Percentiles rank a stretch among this genome's conserved stretches.
Evolutionary conservation across 2,888 invertebrate species (phyloP).

Genomic region (Dicycla oo): DNA sequence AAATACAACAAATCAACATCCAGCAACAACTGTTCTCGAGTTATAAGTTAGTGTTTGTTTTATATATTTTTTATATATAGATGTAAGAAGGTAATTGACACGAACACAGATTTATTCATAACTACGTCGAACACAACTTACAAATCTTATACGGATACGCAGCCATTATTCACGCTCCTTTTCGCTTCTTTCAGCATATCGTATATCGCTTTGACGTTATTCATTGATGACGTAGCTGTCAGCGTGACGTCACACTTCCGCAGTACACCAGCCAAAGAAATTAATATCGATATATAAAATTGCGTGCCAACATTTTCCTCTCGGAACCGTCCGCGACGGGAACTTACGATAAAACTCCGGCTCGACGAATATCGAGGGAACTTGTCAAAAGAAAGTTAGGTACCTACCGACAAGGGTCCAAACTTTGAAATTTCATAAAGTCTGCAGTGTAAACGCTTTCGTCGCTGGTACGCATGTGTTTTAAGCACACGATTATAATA

Average conservation of each 20-base stretch:
- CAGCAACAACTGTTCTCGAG: no score
- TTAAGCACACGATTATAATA: slow-evolving; percentile 52
- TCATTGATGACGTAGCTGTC: slow-evolving; percentile 51
- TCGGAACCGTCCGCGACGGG: slow-evolving; percentile 30
- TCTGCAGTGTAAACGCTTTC: slow-evolving; percentile 68
- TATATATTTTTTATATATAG: no score
- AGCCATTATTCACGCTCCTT: slow-evolving; percentile 36
- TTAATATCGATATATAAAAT: slow-evolving; percentile 54
- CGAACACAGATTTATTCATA: background rate
- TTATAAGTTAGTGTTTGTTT: no score
- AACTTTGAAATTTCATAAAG: slow-evolving; percentile 72
- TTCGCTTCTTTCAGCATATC: slow-evolving; percentile 35
- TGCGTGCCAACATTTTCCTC: slow-evolving; percentile 44
- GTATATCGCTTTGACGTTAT: slow-evolving; percentile 44
- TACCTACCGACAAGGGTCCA: slow-evolving; percentile 69
- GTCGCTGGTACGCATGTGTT: slow-evolving; percentile 61
- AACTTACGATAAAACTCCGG: slow-evolving; percentile 70
- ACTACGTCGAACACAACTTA: background rate
- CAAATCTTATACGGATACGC: slow-evolving; percentile 32
- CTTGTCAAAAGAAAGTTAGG: slow-evolving; percentile 76
- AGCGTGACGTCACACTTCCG: slow-evolving; percentile 46
- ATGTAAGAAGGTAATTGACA: background rate
- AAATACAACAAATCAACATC: no score
- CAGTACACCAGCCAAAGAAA: slow-evolving; percentile 33
- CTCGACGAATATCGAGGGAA: slow-evolving; percentile 67